A percentile compares a stretch with the other conserved stretches of the same genome.
Evolutionary conservation across 2,113 vertebrate species (phyloP).

Genomic region (Elephantulus edwardii): DNA sequence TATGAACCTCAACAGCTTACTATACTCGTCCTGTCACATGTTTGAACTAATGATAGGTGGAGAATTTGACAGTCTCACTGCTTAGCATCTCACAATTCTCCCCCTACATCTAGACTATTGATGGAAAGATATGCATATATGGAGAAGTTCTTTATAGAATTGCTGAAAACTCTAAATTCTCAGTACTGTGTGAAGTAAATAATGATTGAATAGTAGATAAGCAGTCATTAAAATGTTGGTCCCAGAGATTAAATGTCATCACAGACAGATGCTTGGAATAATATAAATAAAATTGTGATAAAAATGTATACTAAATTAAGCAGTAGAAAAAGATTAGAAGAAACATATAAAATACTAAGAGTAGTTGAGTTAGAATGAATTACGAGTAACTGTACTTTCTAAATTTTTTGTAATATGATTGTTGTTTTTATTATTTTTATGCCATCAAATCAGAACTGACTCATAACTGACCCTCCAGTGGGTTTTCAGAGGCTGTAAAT

Average conservation of each 20-base stretch:
- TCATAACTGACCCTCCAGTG: too few relatives aligned
- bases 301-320: conserved; percentile 44
- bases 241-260: conserved; percentile 36
- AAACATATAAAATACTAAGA: conserved; percentile 42
- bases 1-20: conserved; percentile 45
- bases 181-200: conserved; percentile 23
- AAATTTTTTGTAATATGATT: conserved; percentile 49
- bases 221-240: conserved; percentile 65
- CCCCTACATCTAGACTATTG: neutral
- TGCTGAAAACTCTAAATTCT: conserved; percentile 52
- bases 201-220: conserved; percentile 50
- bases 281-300: conserved; percentile 38
- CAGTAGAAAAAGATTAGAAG: conserved; percentile 46
- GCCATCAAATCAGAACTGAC: too few relatives aligned
- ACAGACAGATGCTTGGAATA: conserved; percentile 36
- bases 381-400: conserved; percentile 52
- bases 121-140: conserved; percentile 1
- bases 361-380: conserved; percentile 37
- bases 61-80: neutral
- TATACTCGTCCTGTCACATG: neutral
- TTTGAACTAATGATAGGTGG: conserved; percentile 32
- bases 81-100: neutral
- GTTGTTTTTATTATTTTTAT: too few relatives aligned
- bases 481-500: too few relatives aligned
- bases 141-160: conserved; percentile 48